Evolutionary conservation across 2,888 invertebrate species (phyloP).

Genomic region (Neria commutata): DNA sequence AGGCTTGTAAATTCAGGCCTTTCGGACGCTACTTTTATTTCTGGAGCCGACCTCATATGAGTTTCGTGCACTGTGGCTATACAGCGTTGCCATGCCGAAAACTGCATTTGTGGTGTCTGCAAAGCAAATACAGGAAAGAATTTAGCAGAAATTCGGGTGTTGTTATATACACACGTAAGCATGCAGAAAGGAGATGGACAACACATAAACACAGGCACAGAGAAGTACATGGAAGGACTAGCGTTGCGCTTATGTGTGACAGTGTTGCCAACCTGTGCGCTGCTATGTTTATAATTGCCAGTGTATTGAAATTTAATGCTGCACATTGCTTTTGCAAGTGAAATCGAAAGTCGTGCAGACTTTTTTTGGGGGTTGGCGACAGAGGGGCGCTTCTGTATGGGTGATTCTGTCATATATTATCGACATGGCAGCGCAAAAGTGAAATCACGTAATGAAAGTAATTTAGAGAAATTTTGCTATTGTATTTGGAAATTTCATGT

Average conservation of each 20-base stretch:
- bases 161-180: constrained; percentile 7
- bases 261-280: too few species aligned
- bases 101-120: neutral
- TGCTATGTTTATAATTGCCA: constrained; percentile 3
- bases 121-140: neutral
- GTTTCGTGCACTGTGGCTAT: constrained; percentile 6
- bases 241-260: too few species aligned
- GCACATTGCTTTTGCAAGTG: constrained; percentile 27
- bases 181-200: too few species aligned
- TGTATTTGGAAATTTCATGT: too few species aligned
- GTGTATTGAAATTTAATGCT: constrained; percentile 8
- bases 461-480: too few species aligned
- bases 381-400: constrained; percentile 7
- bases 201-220: too few species aligned
- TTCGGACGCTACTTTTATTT: too few species aligned
- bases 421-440: too few species aligned
- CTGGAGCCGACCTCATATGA: neutral
- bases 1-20: too few species aligned
- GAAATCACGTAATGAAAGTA: too few species aligned
- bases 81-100: neutral
- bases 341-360: constrained; percentile 36
- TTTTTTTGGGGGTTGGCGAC: constrained; percentile 19
- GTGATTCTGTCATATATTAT: too few species aligned
- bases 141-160: constrained; percentile 16
- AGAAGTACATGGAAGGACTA: too few species aligned